Conservation (phyloP, 1,140 invertebrate genomes). For the Neotoxoptera formosana region DNA sequence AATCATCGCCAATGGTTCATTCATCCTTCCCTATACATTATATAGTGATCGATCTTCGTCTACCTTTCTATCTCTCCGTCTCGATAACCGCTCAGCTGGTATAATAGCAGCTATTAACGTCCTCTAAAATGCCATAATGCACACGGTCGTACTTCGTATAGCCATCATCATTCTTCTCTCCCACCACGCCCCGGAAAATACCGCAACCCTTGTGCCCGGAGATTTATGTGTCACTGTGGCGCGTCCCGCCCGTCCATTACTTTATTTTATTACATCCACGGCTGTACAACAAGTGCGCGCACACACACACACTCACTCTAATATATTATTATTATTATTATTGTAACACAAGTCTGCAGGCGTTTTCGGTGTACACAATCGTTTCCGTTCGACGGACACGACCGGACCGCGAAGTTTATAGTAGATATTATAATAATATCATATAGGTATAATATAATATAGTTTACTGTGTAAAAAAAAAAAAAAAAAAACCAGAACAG, state of each 20-base stretch:
- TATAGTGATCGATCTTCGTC: not conserved
- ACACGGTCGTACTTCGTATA: not conserved
- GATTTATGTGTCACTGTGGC: not conserved
- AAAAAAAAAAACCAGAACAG: not conserved
- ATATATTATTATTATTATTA: not conserved
- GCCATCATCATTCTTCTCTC: not conserved
- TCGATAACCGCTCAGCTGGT: not conserved
- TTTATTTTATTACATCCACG: not conserved
- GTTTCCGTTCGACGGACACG: conserved; percentile 1
- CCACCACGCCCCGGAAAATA: not conserved
- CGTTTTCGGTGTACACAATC: not conserved
- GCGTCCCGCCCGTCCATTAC: not conserved
- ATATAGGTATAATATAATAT: not conserved
- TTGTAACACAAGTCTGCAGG: not conserved
- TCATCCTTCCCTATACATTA: not conserved
- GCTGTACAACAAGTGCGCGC: not conserved
- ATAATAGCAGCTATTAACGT: not conserved
- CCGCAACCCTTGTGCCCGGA: not conserved
- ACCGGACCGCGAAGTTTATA: not conserved
- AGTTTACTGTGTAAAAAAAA: too few species aligned
- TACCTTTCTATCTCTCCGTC: not conserved
- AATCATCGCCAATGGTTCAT: not conserved
- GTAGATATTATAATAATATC: not conserved
- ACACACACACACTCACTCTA: too few species aligned
- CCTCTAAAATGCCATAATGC: not conserved